A percentile compares a stretch with the other conserved stretches of the same genome.
Evolutionary conservation across 2,797 vertebrate species (phyloP).

Genomic region (Dipus sagitta): DNA sequence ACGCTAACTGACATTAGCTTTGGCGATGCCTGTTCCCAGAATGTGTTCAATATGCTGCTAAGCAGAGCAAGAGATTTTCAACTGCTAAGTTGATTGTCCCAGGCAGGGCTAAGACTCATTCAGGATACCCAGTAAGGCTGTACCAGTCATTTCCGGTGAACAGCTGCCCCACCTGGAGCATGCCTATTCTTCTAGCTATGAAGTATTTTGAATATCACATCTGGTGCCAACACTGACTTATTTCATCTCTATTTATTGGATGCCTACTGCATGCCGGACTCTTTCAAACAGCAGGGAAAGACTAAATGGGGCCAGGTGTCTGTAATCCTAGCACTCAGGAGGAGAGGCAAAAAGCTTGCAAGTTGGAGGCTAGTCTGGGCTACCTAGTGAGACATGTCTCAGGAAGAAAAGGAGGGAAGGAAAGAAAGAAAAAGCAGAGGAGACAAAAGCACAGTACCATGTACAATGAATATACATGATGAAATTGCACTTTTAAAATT

Average conservation of each 20-base stretch:
- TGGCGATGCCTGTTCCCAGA: neutral
- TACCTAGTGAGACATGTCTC: neutral
- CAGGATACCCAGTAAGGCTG: neutral
- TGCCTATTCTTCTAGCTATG: neutral
- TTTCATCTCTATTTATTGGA: neutral
- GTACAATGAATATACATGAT: neutral
- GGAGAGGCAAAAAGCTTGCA: neutral
- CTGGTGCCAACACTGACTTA: neutral
- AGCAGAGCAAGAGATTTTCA: neutral
- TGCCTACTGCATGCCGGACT: neutral
- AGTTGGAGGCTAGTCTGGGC: neutral
- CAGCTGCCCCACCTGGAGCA: neutral
- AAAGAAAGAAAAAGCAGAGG: neutral
- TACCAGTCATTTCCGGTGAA: neutral
- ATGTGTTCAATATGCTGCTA: neutral
- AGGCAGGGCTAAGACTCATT: neutral
- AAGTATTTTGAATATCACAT: neutral
- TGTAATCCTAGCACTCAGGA: neutral
- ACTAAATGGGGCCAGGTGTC: neutral
- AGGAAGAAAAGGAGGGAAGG: too few species aligned
- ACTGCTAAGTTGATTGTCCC: neutral
- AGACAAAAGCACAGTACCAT: neutral
- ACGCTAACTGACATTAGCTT: neutral
- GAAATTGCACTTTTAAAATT: too few species aligned
- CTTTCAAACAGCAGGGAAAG: neutral